These are phyloP conservation scores for Scopus umbretta DNA, from an alignment of 2,113 vertebrate species.

Conservation along the genomic window DNA sequence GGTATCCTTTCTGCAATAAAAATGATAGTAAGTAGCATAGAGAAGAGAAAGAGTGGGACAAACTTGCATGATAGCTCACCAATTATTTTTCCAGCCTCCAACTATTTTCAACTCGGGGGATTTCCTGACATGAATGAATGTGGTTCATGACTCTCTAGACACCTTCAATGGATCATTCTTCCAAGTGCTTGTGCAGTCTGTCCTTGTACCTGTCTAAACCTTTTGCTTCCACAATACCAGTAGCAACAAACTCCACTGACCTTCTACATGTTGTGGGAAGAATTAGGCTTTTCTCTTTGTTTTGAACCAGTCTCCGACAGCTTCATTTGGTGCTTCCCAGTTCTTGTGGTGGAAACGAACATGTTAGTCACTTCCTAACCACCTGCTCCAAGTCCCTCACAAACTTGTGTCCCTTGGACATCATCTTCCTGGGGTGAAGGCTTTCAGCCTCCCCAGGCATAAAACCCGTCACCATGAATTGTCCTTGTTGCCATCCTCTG, in stretches of 20 bases:
- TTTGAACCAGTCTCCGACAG: background rate
- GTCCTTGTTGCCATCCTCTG: background rate
- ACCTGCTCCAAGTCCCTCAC: background rate
- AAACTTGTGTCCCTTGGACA: background rate
- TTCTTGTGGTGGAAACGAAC: background rate
- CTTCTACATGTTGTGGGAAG: background rate
- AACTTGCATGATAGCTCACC: background rate
- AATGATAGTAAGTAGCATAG: background rate
- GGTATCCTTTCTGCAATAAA: background rate
- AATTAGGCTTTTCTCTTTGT: background rate
- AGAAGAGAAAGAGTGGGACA: background rate
- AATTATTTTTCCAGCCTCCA: background rate
- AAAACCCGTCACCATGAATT: background rate
- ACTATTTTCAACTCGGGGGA: background rate
- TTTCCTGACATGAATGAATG: conserved; percentile 8
- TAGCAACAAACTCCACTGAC: background rate
- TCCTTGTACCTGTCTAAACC: background rate
- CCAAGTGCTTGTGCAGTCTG: background rate
- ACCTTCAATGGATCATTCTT: background rate
- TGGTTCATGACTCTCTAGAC: background rate
- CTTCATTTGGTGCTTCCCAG: background rate
- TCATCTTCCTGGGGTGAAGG: background rate
- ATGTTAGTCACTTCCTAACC: background rate
- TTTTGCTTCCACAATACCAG: background rate
- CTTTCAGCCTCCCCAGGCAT: background rate